Conservation (phyloP, 2,113 vertebrate species). For the Cynoglossus semilaevis region DNA sequence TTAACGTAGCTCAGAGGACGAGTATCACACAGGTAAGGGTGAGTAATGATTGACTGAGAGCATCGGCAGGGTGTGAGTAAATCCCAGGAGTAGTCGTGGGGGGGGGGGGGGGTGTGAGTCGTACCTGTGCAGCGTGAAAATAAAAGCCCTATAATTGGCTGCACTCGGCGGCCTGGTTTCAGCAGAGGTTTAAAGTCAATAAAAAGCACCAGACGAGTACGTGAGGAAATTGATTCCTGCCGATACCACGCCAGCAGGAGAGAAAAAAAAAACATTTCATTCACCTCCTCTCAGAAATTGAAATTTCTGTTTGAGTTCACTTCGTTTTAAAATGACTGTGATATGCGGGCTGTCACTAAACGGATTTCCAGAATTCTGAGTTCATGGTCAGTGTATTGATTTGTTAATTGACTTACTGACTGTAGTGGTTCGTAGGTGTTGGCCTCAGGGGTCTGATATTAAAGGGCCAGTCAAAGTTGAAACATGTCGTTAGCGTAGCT, state of each 20-base stretch:
- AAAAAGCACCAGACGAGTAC: constrained; percentile 11
- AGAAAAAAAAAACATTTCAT: neutral
- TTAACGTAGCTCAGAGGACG: constrained; percentile 22
- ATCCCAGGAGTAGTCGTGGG: constrained; percentile 5
- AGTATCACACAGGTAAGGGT: constrained; percentile 38
- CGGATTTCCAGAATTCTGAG: neutral
- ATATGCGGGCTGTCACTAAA: neutral
- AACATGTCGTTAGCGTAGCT: no score
- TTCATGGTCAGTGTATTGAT: constrained; percentile 5
- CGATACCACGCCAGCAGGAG: neutral
- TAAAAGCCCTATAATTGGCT: constrained; percentile 28
- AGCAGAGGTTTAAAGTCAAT: constrained; percentile 23
- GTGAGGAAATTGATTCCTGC: constrained; percentile 14
- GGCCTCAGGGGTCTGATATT: constrained; percentile 7
- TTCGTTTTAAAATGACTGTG: neutral
- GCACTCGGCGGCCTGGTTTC: constrained; percentile 20
- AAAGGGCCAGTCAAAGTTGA: no score
- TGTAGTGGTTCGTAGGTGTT: neutral
- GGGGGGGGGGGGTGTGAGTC: constrained; percentile 18
- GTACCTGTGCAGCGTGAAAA: constrained; percentile 30
- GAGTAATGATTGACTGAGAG: constrained; percentile 34
- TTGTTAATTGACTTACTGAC: constrained; percentile 1
- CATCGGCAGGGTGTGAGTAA: neutral
- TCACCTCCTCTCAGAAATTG: neutral
- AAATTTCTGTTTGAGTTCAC: constrained; percentile 3